Conservation (phyloP, 1,140 invertebrate genomes). For the Zophobas morio region DNA sequence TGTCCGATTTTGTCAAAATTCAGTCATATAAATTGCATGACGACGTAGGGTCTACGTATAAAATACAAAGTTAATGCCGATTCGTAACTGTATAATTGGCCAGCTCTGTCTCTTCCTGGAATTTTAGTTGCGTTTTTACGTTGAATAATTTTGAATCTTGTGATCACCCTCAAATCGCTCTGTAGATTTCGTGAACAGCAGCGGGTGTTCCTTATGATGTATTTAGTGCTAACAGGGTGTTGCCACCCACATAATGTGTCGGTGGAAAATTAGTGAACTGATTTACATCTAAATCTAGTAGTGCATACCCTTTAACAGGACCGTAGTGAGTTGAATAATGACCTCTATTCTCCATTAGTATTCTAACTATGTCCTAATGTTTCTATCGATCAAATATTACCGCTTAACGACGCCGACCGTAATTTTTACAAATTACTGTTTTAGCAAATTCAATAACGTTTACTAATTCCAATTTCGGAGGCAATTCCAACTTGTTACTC, state of each 20-base stretch:
- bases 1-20: too few species aligned
- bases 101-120: too few species aligned
- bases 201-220: slow-evolving; percentile 47
- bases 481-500: not conserved
- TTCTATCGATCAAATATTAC: slow-evolving; percentile 33
- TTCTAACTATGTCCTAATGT: slow-evolving; percentile 44
- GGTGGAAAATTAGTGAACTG: slow-evolving; percentile 49
- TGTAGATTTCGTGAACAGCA: slow-evolving; percentile 25
- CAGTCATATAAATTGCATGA: too few species aligned
- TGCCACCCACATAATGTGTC: slow-evolving; percentile 46
- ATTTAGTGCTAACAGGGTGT: slow-evolving; percentile 49
- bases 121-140: not conserved
- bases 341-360: slow-evolving; percentile 44
- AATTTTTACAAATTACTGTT: slow-evolving; percentile 28
- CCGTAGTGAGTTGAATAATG: slow-evolving; percentile 45
- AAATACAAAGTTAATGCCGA: too few species aligned
- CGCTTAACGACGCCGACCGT: slow-evolving; percentile 13
- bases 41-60: too few species aligned
- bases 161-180: not conserved
- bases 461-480: slow-evolving; percentile 11
- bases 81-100: too few species aligned
- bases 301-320: slow-evolving; percentile 47
- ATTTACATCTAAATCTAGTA: slow-evolving; percentile 50
- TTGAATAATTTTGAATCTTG: not conserved
- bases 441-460: slow-evolving; percentile 15